Base-by-base conservation (phyloP, 2,888 invertebrate species). In the Megastigmus dorsalis region DNA sequence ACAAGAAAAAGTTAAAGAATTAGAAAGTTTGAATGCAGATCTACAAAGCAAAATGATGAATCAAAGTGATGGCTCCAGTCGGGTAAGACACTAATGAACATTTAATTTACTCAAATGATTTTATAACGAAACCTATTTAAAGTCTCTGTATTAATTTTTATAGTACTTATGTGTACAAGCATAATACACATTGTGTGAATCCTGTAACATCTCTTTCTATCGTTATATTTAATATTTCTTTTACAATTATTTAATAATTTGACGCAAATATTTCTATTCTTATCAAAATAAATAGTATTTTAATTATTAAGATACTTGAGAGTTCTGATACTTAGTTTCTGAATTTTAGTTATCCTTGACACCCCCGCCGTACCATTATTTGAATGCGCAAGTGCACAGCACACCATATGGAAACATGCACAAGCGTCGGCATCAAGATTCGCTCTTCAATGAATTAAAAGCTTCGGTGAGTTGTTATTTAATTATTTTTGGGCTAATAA, bases 391-490 rank as follows among this genome's bases (percentile, higher is more conserved):
- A 26, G 63, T 68, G 50, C 77, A 80, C 36, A 81, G 79, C 60
- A 77, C 77, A 38, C 77, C 80, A 0, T 77, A 65, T 48, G 74
- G 23, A 33, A 48, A 41, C 18, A 67, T 43, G 3, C 38, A 55
- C 36, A 75, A 65, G 54, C 43, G 67, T 65, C 60, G 57, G 26
- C 48, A 69, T 7, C 78, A 80, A 20, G 78, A 80, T 68, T 81
- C 82, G 4, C 62, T 83, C 13, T 81, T 74, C 54, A 78, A 72
- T 20, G 83, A 83, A 73, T 77, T 83, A 36, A 80, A 81, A 77
- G 82, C 82, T 59, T 80, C 80, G 3, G 83, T 82, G 75, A 80
- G 80, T 67, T 7, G 4, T 23, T 54, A n/a, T 3, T 28, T 33
- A 10, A n/a, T 3, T 26, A 38, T 74, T 60, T 6, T 30, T n/a